Conservation (phyloP, 2,888 invertebrate species). For the Corbicula japonica region DNA sequence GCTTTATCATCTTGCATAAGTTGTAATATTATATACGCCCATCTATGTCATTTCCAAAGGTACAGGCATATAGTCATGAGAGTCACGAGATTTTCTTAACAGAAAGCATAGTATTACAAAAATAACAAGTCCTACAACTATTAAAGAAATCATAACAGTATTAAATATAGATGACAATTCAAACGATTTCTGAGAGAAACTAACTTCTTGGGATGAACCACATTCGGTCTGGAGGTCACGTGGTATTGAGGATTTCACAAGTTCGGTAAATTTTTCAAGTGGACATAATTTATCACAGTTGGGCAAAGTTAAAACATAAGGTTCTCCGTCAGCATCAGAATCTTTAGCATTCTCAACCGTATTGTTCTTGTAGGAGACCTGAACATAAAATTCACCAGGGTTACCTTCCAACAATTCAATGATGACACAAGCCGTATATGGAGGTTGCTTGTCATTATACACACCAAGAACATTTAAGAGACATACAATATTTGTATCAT, state of each 20-base stretch:
- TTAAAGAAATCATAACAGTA: conserved; percentile 13
- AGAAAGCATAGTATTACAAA: conserved; percentile 12
- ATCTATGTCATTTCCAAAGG: conserved; percentile 46
- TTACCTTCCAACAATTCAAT: conserved; percentile 55
- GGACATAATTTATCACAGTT: conserved; percentile 43
- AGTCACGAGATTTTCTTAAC: conserved; percentile 7
- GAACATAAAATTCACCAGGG: conserved; percentile 42
- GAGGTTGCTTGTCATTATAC: conserved; percentile 55
- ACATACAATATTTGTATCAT: conserved; percentile 59
- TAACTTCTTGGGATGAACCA: not conserved
- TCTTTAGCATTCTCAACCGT: too few species aligned
- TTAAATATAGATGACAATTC: conserved; percentile 16
- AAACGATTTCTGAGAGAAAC: conserved; percentile 1
- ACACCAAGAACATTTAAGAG: conserved; percentile 55
- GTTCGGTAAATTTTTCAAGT: conserved; percentile 31
- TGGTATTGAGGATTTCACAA: conserved; percentile 37
- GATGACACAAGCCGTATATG: conserved; percentile 60
- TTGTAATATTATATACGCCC: too few species aligned
- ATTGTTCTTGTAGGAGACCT: conserved; percentile 60
- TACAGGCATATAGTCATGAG: conserved; percentile 43
- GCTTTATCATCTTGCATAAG: too few species aligned
- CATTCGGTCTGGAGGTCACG: conserved; percentile 21
- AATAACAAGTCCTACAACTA: conserved; percentile 12
- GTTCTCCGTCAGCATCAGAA: not conserved
- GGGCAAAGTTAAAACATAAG: conserved; percentile 34